Base-by-base conservation (phyloP, 2,888 invertebrate species). In the Eupithecia exiguata region DNA sequence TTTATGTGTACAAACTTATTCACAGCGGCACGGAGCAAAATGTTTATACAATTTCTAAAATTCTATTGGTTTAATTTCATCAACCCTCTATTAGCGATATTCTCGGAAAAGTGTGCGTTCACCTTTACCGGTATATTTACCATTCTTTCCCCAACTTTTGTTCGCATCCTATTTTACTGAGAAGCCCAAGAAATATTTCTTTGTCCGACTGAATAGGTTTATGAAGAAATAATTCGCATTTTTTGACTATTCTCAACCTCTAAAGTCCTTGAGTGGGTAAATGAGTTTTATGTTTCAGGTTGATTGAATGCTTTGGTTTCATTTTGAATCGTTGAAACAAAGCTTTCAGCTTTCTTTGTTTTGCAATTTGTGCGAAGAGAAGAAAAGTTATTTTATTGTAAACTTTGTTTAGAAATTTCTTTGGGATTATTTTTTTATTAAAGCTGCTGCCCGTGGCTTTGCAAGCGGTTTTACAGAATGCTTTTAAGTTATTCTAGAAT, bases 201-300 rank as follows among this genome's bases (percentile, higher is more conserved):
- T 78, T 75, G 77, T 74, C 66, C 70, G 71, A n/a, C n/a, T 18
- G 63, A 74, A 74, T 74, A 58, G 69, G 75, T 78, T 77, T 77
- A 75, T 71, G 66, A 77, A 72, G 74, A 75, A 80, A 78, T 74
- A 73, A 74, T 80, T 75, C 46, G 63, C 58, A 73, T 77, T 72
- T 79, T 76, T 65, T 40, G 70, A 16, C 67, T 69, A 68, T 40
- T 62, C 72, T 67, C 72, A 74, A 70, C 68, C 70, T 75, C 77
- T 76, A 74, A 75, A 71, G 75, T 73, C 70, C 71, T 75, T 66
- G 69, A 68, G 73, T 77, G 74, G 66, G 71, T 69, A 77, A 77
- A 76, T 79, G 75, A 76, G 76, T 78, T 77, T 78, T 74, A 61
- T 74, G 46, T 76, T 78, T 78, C 73, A 77, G 72, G 72, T 74